Base-by-base conservation (phyloP, 2,113 vertebrate genomes). In the Mesitornis unicolor region DNA sequence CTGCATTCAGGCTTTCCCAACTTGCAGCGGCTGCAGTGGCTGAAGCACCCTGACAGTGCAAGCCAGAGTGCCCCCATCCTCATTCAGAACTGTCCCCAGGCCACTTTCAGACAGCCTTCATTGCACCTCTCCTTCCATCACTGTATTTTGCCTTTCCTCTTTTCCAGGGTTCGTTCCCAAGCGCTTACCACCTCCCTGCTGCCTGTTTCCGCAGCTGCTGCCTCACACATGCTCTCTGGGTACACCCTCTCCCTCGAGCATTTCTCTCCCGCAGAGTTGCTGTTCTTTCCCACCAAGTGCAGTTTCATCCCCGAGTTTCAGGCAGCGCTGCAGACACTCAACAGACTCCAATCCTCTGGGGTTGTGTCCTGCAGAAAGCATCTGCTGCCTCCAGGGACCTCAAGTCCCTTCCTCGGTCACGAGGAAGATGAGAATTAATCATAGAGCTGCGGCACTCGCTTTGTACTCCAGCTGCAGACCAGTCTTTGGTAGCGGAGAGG, bases 231-330 rank as follows among this genome's bases (percentile, higher is more conserved):
- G 42, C 42, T 87, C 65, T 38, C 45, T 0, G 31, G 56, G 68
- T 94, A 86, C 90, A 82, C 54, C 88, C 85, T 64, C 92, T 95
- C 90, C 86, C 93, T 84, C 5, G 40, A 95, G 95, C 90, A 84
- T 68, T 95, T 78, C 73, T 56, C 48, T 92, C 82, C 83, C 7
- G 6, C 79, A 25, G 82, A 90, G 83, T 47, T 68, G 56, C 71
- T 90, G 76, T 76, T 84, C 53, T 94, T 96, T 94, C 95, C 93
- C 85, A 95, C 93, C 95, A 75, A 77, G 47, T 26, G 13, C 2
- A 0, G 56, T 50, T 80, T 84, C 82, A 70, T 51, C 60, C 42
- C 61, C 68, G 63, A 60, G 47, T 51, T 92, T 87, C 89, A 84
- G 77, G 47, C 73, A 31, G 16, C 1, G 1, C 35, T 61, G 69